Percentiles rank a stretch among this genome's conserved stretches.
Evolutionary conservation across 2,113 vertebrate species (phyloP).

Genomic region (Epinephelus cyanopodus): DNA sequence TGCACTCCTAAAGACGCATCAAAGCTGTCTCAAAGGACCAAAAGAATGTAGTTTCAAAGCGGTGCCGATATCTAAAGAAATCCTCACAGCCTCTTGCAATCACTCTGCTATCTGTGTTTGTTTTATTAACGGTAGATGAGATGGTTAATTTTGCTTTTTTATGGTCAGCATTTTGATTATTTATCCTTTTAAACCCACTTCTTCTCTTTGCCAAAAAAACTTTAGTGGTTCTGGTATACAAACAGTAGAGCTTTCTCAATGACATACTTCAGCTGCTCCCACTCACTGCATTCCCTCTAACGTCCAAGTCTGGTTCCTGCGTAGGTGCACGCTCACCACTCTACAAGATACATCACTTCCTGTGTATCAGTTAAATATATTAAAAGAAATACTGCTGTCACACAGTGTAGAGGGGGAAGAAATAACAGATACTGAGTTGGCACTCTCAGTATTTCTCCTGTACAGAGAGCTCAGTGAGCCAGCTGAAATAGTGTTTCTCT

Average conservation of each 20-base stretch:
- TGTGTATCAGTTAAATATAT: slow-evolving; percentile 30
- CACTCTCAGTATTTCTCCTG: slow-evolving; percentile 53
- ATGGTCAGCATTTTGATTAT: slow-evolving; percentile 3
- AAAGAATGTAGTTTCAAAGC: slow-evolving; percentile 50
- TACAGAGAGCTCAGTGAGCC: slow-evolving; percentile 62
- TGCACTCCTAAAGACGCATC: slow-evolving; percentile 2
- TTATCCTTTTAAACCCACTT: slow-evolving; percentile 2
- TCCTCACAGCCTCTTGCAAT: slow-evolving; percentile 13
- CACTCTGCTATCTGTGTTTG: slow-evolving; percentile 7
- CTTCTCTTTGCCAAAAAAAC: neutral
- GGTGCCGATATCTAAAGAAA: slow-evolving; percentile 49
- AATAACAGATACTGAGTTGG: slow-evolving; percentile 37
- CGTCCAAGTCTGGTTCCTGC: slow-evolving; percentile 19
- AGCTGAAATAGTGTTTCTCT: slow-evolving; percentile 75
- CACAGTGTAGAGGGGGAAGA: neutral
- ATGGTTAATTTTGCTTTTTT: neutral
- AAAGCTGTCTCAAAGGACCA: slow-evolving; percentile 39
- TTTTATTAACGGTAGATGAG: slow-evolving; percentile 9
- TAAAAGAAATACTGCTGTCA: slow-evolving; percentile 42
- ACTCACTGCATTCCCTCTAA: slow-evolving; percentile 21
- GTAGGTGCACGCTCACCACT: slow-evolving; percentile 34
- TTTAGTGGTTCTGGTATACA: neutral
- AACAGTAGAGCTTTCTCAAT: slow-evolving; percentile 38
- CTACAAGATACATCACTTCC: slow-evolving; percentile 42
- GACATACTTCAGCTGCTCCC: slow-evolving; percentile 47